Evolutionary conservation across 1,140 invertebrate genomes (phyloP).

Genomic region (Myzus persicae): DNA sequence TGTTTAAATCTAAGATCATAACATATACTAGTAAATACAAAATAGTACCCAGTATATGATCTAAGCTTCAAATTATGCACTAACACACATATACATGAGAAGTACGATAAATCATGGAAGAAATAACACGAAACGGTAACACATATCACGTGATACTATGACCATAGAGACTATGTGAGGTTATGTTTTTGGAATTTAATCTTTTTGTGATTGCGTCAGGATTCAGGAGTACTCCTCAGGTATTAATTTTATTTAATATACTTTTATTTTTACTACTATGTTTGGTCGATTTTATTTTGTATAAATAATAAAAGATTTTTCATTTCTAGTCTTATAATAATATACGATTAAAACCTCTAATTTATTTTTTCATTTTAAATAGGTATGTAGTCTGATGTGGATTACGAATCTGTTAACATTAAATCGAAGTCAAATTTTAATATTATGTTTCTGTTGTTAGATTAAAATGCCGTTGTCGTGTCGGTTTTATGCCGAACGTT

Average conservation of each 20-base stretch:
- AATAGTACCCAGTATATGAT: no score
- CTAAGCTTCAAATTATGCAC: background rate
- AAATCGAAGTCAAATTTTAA: background rate
- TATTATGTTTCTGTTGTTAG: background rate
- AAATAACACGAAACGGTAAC: background rate
- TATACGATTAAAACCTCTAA: background rate
- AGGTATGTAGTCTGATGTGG: background rate
- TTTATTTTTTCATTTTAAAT: background rate
- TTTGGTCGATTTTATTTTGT: background rate
- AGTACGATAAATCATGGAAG: background rate
- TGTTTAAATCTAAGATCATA: no score
- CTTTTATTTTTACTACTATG: background rate
- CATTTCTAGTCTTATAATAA: background rate
- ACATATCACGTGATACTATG: conserved; percentile 11
- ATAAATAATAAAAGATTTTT: background rate
- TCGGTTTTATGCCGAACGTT: conserved; percentile 97
- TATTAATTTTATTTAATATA: background rate
- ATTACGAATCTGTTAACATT: background rate
- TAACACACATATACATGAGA: no score
- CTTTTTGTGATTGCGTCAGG: conserved; percentile 31
- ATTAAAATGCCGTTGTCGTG: conserved; percentile 88
- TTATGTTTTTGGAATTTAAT: conserved; percentile 51
- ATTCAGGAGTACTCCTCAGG: background rate
- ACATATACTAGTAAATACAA: no score
- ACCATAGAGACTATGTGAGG: conserved; percentile 33